Conservation (phyloP, 2,888 invertebrate genomes). For the Scaeva pyrastri region DNA sequence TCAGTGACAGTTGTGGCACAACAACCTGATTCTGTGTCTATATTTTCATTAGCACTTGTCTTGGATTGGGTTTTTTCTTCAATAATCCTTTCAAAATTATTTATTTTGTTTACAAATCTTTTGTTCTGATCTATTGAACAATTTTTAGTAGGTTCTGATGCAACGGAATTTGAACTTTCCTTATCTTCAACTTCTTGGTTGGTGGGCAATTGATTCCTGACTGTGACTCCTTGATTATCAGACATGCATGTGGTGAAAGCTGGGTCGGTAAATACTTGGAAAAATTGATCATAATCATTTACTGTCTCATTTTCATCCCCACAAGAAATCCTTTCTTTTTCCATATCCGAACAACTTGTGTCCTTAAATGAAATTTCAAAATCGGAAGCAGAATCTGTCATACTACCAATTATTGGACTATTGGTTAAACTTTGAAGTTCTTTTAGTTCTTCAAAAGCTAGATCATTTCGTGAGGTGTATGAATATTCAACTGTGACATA, state of each 20-base stretch:
- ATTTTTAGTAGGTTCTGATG: not conserved
- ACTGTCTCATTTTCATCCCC: too few species aligned
- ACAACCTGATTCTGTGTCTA: not conserved
- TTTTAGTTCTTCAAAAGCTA: not conserved
- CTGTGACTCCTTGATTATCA: not conserved
- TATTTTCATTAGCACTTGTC: not conserved
- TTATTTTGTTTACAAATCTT: not conserved
- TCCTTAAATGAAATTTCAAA: not conserved
- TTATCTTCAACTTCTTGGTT: not conserved
- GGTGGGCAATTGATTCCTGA: not conserved
- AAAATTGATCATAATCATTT: not conserved
- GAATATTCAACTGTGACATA: slow-evolving; percentile 9
- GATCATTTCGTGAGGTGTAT: not conserved
- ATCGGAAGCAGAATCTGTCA: not conserved
- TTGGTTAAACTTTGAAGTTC: not conserved
- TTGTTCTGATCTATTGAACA: not conserved
- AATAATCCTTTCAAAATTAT: not conserved
- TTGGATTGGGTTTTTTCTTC: not conserved
- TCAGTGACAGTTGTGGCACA: too few species aligned
- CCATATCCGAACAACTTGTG: not conserved
- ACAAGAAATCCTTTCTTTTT: not conserved
- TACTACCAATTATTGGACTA: not conserved
- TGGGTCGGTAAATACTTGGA: not conserved
- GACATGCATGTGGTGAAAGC: not conserved
- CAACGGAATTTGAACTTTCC: not conserved